Evolutionary conservation across 2,888 invertebrate genomes (phyloP).

Genomic region (Cephus runcator): DNA sequence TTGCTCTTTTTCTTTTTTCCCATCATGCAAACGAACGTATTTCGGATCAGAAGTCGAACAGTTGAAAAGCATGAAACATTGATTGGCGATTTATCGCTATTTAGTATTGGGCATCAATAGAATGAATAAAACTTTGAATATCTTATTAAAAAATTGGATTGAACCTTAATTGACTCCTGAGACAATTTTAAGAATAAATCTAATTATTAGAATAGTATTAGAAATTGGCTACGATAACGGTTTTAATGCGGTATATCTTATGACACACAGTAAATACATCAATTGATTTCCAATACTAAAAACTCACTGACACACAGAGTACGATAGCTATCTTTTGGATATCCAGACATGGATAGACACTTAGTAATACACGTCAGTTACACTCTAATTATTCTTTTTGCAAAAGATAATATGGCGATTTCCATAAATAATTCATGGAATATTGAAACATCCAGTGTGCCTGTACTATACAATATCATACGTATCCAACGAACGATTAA

Average conservation of each 20-base stretch:
- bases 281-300: neutral
- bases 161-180: neutral
- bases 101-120: neutral
- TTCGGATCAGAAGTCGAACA: neutral
- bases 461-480: neutral
- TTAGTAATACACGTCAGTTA: neutral
- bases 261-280: neutral
- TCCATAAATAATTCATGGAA: too few relatives aligned
- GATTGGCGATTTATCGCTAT: neutral
- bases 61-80: too few relatives aligned
- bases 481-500: neutral
- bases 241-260: neutral
- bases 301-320: neutral
- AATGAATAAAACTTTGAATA: neutral
- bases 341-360: neutral
- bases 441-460: neutral
- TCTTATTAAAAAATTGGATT: neutral
- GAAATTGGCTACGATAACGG: neutral
- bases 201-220: neutral
- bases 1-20: neutral
- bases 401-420: neutral
- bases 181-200: neutral
- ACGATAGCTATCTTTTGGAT: neutral
- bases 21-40: slow-evolving; percentile 12
- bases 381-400: neutral